Evolutionary conservation across 2,113 vertebrate genomes (phyloP).

Genomic region (Greenwoodochromis staneri): DNA sequence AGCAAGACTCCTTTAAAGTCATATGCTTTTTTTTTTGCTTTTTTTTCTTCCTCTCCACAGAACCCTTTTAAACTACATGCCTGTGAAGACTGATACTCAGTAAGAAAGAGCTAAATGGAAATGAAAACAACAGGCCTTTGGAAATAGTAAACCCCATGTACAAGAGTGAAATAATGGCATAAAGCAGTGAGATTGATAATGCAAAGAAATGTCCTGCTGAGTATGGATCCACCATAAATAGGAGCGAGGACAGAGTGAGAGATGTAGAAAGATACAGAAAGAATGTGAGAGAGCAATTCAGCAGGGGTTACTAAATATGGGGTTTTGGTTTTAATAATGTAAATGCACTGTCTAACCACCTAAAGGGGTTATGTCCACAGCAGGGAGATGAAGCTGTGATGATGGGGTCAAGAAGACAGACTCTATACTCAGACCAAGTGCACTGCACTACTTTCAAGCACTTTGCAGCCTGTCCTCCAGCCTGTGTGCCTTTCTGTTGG

Average conservation of each 20-base stretch:
- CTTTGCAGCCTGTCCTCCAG: not conserved
- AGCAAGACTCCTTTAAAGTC: constrained; percentile 21
- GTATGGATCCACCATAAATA: constrained; percentile 5
- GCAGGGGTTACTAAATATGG: constrained; percentile 11
- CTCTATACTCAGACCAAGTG: not conserved
- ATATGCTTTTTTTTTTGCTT: not conserved
- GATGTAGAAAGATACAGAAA: not conserved
- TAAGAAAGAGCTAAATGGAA: constrained; percentile 15
- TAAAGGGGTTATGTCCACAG: constrained; percentile 23
- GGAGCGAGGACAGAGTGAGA: not conserved
- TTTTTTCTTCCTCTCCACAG: not conserved
- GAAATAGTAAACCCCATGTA: not conserved
- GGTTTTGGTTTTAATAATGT: constrained; percentile 47
- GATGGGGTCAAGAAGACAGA: not conserved
- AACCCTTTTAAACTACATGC: constrained; percentile 4
- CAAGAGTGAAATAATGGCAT: not conserved
- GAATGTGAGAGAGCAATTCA: not conserved
- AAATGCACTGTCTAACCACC: constrained; percentile 37
- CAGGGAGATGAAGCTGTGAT: not conserved
- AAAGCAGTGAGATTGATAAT: constrained; percentile 31
- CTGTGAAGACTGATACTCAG: constrained; percentile 16
- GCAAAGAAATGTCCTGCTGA: constrained; percentile 11
- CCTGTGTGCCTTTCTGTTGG: not conserved
- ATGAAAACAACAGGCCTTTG: constrained; percentile 17
- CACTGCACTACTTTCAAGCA: not conserved